phyloP scores from a whole-genome alignment of 1,140 invertebrate species.

The Meteorus sp. region DNA sequence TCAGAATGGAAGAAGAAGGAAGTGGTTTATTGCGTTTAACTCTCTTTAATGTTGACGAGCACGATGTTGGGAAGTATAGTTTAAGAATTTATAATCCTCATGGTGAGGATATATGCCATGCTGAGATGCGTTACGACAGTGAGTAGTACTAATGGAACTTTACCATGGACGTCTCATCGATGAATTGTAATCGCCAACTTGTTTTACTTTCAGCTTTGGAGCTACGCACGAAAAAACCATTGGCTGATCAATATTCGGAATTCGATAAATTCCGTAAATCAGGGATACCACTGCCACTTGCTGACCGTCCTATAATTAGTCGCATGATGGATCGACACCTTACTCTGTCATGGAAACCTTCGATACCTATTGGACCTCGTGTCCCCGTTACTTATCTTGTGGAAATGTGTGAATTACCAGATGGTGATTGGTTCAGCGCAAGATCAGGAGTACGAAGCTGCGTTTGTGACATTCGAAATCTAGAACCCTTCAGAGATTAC shows the following conservation, averaged over 20 bases:
- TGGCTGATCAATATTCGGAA: slow-evolving; percentile 80
- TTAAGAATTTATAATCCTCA: slow-evolving; percentile 81
- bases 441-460: slow-evolving; percentile 80
- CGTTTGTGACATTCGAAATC: slow-evolving; percentile 79
- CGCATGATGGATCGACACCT: slow-evolving; percentile 83
- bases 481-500: slow-evolving; percentile 86
- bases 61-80: slow-evolving; percentile 81
- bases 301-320: slow-evolving; percentile 86
- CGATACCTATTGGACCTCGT: slow-evolving; percentile 76
- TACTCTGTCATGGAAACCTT: slow-evolving; percentile 89
- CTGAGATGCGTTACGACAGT: slow-evolving; percentile 82
- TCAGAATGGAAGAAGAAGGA: slow-evolving; percentile 79
- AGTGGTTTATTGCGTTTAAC: slow-evolving; percentile 79
- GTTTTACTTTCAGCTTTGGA: slow-evolving; percentile 71
- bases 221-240: slow-evolving; percentile 67
- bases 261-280: slow-evolving; percentile 81
- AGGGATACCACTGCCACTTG: slow-evolving; percentile 79
- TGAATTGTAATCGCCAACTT: no score
- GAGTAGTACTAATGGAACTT: slow-evolving; percentile 49
- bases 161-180: no score
- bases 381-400: slow-evolving; percentile 90
- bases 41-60: slow-evolving; percentile 71
- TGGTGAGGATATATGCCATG: slow-evolving; percentile 81
- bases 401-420: slow-evolving; percentile 88
- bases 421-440: slow-evolving; percentile 85